These are phyloP conservation scores for Euwallacea similis DNA, from an alignment of 1,140 invertebrate species.

Conservation along the genomic window DNA sequence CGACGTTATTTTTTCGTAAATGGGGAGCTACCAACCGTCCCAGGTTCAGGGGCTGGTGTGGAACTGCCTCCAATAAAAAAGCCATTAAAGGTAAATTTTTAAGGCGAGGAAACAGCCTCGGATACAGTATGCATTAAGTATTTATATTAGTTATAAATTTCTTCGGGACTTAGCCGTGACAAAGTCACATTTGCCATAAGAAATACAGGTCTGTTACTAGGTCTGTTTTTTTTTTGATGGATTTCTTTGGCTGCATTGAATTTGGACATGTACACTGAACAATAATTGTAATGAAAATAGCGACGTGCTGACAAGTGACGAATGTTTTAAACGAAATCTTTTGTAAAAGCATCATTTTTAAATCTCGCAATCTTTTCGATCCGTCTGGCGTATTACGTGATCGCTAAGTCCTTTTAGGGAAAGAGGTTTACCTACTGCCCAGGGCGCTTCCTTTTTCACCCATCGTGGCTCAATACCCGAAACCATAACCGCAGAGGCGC, in stretches of 20 bases:
- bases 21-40: no score
- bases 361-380: conserved; percentile 27
- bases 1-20: no score
- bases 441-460: conserved; percentile 29
- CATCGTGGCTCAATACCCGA: conserved; percentile 32
- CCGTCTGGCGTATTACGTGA: conserved; percentile 37
- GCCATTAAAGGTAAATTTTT: no score
- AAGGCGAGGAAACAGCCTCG: no score
- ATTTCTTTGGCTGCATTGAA: neutral
- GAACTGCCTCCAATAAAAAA: no score
- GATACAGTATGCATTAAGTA: no score
- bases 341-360: conserved; percentile 22
- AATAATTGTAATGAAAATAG: neutral
- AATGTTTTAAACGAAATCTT: conserved; percentile 10
- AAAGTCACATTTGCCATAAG: no score
- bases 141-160: no score
- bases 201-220: no score
- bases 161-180: no score
- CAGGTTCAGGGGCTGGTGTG: no score
- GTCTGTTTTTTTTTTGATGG: neutral
- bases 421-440: conserved; percentile 41
- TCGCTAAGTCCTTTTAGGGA: conserved; percentile 37
- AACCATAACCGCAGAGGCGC: conserved; percentile 31
- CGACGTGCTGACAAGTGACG: neutral
- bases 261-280: neutral